Evolutionary conservation across 2,797 vertebrate genomes (phyloP), one percentile per base, ranked within the genome.

Genomic region (Cuculus canorus): DNA sequence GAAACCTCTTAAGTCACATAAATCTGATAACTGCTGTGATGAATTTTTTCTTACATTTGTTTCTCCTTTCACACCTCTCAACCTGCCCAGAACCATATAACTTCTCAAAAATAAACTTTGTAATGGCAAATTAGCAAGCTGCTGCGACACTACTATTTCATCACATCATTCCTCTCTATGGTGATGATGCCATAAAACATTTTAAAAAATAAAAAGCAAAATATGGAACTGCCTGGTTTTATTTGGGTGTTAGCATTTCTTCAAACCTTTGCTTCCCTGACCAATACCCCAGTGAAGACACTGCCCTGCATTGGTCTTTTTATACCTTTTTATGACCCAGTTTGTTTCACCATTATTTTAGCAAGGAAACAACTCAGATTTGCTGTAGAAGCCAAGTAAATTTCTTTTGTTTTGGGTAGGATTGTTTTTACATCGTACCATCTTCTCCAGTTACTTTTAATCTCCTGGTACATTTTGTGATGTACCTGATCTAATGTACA

Each of bases 51-150:
- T 65, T 92, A 45, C 1, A 7, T 53, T 80, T 87, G 4, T 80
- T 92, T 92, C 69, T 76, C 30, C 63, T 75, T 93, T 86, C 69
- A 78, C 25, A 88, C 25, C n/a, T 88, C 57, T 78, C 76, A 86
- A 92, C 61, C 41, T 91, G 52, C 35, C 50, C 77, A 41, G 24
- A 39, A 21, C 28, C 77, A 41, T 71, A 50, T 71, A 47, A 35
- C 52, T 88, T 91, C 75, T 57, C 71, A 45, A 89, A 85, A 93
- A 90, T 0, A 64, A 24, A 21, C 16, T 68, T 80, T 52, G 39
- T 28, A 69, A 69, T 33, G 27, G 60, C n/a, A 94, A 82, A 72
- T 82, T 21, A 65, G 28, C 43, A 11, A 79, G 35, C 17, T 59
- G 75, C 66, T 65, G n/a, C 66, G 47, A 63, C 15, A 25, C 37